Evolutionary conservation across 2,888 invertebrate species (phyloP).

Genomic region (Deilephila porcellus): DNA sequence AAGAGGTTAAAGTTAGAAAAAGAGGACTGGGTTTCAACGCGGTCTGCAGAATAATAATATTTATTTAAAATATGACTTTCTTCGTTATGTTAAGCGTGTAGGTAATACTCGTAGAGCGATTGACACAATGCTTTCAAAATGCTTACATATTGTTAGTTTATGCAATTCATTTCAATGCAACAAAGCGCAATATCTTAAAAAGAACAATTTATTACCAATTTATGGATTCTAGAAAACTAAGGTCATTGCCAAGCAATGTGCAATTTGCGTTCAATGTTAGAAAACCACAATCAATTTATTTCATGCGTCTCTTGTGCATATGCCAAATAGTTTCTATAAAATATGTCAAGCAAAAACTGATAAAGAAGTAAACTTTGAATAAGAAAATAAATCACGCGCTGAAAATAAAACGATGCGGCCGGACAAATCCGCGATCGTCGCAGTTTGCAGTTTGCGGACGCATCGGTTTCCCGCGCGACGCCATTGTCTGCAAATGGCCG

Average conservation of each 20-base stretch:
- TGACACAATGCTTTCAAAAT: too few relatives aligned
- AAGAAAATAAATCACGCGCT: constrained; percentile 28
- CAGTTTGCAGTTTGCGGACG: constrained; percentile 49
- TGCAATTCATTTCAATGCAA: neutral
- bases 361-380: constrained; percentile 25
- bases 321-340: constrained; percentile 1
- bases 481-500: constrained; percentile 79
- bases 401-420: constrained; percentile 28
- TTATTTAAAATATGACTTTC: too few relatives aligned
- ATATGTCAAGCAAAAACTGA: constrained; percentile 16
- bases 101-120: too few relatives aligned
- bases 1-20: too few relatives aligned
- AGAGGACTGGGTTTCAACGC: too few relatives aligned
- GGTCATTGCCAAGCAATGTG: constrained; percentile 13
- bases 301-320: neutral
- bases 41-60: too few relatives aligned
- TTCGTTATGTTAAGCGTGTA: too few relatives aligned
- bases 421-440: constrained; percentile 62
- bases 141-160: too few relatives aligned
- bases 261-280: constrained; percentile 1
- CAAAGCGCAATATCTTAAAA: neutral
- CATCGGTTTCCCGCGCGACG: constrained; percentile 64
- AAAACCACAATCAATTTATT: neutral
- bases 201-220: neutral
- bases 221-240: neutral